phyloP scores from a whole-genome alignment of 2,113 vertebrate species.

The Perognathus longimembris region DNA sequence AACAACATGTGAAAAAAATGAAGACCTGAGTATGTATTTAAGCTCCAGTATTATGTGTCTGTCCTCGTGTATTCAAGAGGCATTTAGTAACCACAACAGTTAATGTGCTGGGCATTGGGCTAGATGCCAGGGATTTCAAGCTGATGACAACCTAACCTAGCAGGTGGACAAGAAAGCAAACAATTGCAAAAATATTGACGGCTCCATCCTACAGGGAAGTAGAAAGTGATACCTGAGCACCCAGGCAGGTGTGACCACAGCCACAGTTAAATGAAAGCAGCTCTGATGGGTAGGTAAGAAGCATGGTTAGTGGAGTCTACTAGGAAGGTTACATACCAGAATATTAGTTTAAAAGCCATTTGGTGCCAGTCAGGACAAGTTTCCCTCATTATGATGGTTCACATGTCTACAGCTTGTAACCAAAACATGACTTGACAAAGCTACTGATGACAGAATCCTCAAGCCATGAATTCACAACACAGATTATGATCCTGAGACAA shows the following conservation, averaged over 20 bases:
- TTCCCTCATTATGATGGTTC: not conserved
- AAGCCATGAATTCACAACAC: not conserved
- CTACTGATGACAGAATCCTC: not conserved
- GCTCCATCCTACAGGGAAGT: not conserved
- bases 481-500: not conserved
- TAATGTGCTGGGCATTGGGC: not conserved
- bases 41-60: not conserved
- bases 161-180: conserved; percentile 10
- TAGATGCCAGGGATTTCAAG: not conserved
- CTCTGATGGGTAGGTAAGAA: not conserved
- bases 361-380: not conserved
- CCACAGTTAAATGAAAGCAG: conserved; percentile 1
- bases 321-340: not conserved
- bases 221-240: not conserved
- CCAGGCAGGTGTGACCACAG: conserved; percentile 11
- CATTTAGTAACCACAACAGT: not conserved
- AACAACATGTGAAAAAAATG: not conserved
- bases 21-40: not conserved
- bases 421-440: not conserved
- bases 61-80: conserved; percentile 1
- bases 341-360: not conserved
- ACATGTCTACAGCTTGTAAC: not conserved
- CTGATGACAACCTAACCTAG: conserved; percentile 23
- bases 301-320: not conserved
- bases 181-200: conserved; percentile 1